Conservation (phyloP, 1,140 invertebrate species). For the Drosophila pectinifera region DNA sequence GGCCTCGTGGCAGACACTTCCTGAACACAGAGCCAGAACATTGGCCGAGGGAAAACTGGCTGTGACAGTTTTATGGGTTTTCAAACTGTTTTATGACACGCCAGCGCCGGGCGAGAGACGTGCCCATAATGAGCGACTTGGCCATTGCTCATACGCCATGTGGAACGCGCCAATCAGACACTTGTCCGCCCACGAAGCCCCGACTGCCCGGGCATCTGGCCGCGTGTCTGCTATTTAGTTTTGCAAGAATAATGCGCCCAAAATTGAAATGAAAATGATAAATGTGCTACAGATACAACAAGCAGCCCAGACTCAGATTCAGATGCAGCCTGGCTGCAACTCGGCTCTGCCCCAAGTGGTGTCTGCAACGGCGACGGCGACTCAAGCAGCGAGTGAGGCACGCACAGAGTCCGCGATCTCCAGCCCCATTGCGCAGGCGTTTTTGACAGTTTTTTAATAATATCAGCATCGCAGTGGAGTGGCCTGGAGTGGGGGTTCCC, state of each 20-base stretch:
- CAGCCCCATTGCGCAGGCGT: conserved; percentile 73
- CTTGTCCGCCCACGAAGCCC: conserved; percentile 68
- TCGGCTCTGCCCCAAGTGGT: conserved; percentile 1
- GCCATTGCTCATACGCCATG: conserved; percentile 76
- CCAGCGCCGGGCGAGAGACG: conserved; percentile 52
- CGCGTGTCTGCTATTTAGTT: conserved; percentile 64
- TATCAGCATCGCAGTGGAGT: conserved; percentile 61
- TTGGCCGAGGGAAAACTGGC: conserved; percentile 62
- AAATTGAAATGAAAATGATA: conserved; percentile 83
- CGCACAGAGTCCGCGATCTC: conserved; percentile 53
- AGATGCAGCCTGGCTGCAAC: conserved; percentile 15
- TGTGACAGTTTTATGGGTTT: conserved; percentile 82
- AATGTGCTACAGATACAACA: conserved; percentile 76
- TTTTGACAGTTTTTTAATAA: conserved; percentile 84
- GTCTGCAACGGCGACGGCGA: neutral
- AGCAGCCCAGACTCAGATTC: conserved; percentile 31
- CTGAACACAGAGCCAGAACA: conserved; percentile 34
- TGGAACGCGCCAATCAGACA: conserved; percentile 79
- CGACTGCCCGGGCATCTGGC: conserved; percentile 15
- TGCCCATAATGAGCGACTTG: conserved; percentile 70
- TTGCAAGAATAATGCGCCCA: conserved; percentile 73
- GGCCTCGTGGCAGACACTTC: conserved; percentile 42
- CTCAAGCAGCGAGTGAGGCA: conserved; percentile 32
- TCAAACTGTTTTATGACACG: conserved; percentile 83
- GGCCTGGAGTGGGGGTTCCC: conserved; percentile 22